Evolutionary conservation across 2,888 invertebrate species (phyloP).

Genomic region (Dugesia japonica): DNA sequence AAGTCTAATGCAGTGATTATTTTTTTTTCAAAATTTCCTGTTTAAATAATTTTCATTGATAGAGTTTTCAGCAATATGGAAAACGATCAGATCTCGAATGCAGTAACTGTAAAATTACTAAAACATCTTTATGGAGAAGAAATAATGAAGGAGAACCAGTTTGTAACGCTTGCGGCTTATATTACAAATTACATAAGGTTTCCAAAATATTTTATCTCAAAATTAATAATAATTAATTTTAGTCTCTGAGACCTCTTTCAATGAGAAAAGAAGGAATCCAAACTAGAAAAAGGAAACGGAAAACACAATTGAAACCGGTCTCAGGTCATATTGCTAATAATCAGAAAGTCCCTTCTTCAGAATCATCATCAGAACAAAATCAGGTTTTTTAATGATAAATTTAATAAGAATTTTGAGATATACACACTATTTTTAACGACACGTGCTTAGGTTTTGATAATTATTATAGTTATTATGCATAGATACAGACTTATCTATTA

Average conservation of each 20-base stretch:
- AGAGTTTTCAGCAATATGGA: constrained; percentile 10
- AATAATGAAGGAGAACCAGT: constrained; percentile 8
- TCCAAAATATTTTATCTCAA: background rate
- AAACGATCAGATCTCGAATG: background rate
- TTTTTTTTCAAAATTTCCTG: background rate
- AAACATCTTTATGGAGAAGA: constrained; percentile 9
- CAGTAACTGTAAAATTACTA: constrained; percentile 9
- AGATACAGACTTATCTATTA: background rate
- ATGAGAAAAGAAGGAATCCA: constrained; percentile 13
- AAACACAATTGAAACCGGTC: background rate
- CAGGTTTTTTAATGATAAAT: background rate
- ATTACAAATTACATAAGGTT: background rate
- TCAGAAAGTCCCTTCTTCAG: background rate
- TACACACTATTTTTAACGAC: background rate
- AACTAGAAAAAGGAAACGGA: background rate
- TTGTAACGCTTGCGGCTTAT: background rate
- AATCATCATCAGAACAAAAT: constrained; percentile 16
- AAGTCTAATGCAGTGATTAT: background rate
- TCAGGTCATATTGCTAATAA: background rate
- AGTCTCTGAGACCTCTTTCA: constrained; percentile 3
- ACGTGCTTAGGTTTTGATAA: background rate
- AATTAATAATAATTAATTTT: background rate
- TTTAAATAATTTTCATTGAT: background rate
- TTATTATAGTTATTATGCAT: constrained; percentile 1
- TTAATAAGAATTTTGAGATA: background rate